phyloP scores from a whole-genome alignment of 2,113 vertebrate genomes.

The Strix aluco region DNA sequence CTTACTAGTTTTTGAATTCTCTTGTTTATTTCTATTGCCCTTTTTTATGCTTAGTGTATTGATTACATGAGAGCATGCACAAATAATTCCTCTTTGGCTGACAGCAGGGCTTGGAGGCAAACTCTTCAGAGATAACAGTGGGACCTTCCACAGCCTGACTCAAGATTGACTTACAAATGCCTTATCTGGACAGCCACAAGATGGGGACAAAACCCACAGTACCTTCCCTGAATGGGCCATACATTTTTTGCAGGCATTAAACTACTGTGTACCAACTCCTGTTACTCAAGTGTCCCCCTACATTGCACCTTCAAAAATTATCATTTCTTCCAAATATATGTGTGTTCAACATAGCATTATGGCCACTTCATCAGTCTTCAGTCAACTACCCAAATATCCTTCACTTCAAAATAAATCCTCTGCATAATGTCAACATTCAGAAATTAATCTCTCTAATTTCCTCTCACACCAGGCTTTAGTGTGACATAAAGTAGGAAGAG shows the following conservation, averaged over 20 bases:
- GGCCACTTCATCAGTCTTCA: neutral
- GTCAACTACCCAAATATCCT: neutral
- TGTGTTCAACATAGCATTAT: neutral
- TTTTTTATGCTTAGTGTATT: neutral
- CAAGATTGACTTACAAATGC: neutral
- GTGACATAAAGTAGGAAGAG: neutral
- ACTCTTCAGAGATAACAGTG: neutral
- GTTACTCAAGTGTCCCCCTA: neutral
- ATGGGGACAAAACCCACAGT: slow-evolving; percentile 62
- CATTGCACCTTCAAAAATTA: neutral
- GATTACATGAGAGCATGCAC: neutral
- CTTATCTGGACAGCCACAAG: slow-evolving; percentile 51
- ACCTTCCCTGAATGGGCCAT: neutral
- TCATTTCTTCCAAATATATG: neutral
- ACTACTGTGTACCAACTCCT: neutral
- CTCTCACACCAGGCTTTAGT: neutral
- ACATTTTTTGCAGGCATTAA: neutral
- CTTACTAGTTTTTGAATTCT: neutral
- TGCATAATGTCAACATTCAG: neutral
- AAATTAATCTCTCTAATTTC: neutral
- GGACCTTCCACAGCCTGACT: neutral
- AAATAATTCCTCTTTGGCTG: neutral
- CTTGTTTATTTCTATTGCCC: neutral
- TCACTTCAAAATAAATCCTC: neutral
- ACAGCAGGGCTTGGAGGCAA: neutral